Evolutionary conservation across 1,140 invertebrate genomes (phyloP).

Genomic region (Drosophila cardini): DNA sequence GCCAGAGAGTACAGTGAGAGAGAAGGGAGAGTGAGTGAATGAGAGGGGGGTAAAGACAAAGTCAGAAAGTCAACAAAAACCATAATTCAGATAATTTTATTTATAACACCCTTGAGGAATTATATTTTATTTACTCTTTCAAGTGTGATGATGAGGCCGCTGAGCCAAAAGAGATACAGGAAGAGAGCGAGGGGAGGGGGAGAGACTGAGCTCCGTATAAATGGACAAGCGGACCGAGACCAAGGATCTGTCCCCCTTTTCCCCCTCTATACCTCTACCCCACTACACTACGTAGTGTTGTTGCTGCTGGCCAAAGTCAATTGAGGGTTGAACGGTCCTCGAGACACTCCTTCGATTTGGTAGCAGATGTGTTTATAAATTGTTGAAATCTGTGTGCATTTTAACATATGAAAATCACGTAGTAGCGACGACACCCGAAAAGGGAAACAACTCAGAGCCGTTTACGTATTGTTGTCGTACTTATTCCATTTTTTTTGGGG

Average conservation of each 20-base stretch:
- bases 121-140: slow-evolving; percentile 84
- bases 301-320: slow-evolving; percentile 25
- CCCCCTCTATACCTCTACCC: slow-evolving; percentile 4
- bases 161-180: slow-evolving; percentile 27
- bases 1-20: slow-evolving; percentile 47
- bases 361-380: slow-evolving; percentile 79
- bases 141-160: slow-evolving; percentile 79
- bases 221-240: slow-evolving; percentile 31
- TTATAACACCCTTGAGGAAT: slow-evolving; percentile 84
- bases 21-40: not conserved
- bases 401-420: slow-evolving; percentile 74
- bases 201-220: slow-evolving; percentile 23
- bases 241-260: slow-evolving; percentile 31
- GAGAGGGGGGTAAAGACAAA: slow-evolving; percentile 14
- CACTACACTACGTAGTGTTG: slow-evolving; percentile 33
- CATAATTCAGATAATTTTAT: slow-evolving; percentile 84
- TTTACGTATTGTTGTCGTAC: not conserved
- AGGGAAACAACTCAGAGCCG: too few species aligned
- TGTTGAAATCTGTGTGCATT: slow-evolving; percentile 82
- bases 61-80: slow-evolving; percentile 79
- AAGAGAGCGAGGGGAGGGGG: slow-evolving; percentile 16
- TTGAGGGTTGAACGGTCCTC: slow-evolving; percentile 60
- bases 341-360: slow-evolving; percentile 72
- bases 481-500: slow-evolving; percentile 19
- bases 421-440: slow-evolving; percentile 3